Evolutionary conservation across 2,888 invertebrate genomes (phyloP).

Genomic region (Brenthis hecate): DNA sequence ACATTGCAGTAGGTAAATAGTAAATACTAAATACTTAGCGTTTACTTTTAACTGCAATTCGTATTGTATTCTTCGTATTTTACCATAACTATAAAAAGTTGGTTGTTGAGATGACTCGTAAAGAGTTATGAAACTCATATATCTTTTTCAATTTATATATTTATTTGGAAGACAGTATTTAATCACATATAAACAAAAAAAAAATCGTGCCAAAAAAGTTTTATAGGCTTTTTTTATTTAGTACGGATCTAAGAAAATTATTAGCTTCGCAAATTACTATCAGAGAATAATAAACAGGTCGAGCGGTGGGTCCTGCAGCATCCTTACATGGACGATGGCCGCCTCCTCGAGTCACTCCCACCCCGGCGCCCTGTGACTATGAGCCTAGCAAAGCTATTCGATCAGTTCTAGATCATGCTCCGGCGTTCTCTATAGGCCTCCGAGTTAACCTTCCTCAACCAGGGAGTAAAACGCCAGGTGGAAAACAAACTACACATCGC

Average conservation of each 20-base stretch:
- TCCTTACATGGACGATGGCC: slow-evolving; percentile 91
- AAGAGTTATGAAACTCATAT: too few relatives aligned
- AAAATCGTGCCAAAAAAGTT: too few relatives aligned
- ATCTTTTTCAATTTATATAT: too few relatives aligned
- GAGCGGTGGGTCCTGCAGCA: slow-evolving; percentile 88
- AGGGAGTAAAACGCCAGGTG: slow-evolving; percentile 81
- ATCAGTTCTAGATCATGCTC: slow-evolving; percentile 78
- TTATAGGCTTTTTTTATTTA: too few relatives aligned
- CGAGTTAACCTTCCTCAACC: slow-evolving; percentile 76
- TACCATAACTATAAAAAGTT: too few relatives aligned
- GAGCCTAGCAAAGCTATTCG: slow-evolving; percentile 87
- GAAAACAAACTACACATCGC: slow-evolving; percentile 24
- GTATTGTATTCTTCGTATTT: too few relatives aligned
- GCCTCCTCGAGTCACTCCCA: slow-evolving; percentile 84
- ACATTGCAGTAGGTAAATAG: too few relatives aligned
- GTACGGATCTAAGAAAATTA: background rate
- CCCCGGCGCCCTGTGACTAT: slow-evolving; percentile 96
- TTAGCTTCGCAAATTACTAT: background rate
- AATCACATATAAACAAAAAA: too few relatives aligned
- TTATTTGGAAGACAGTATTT: too few relatives aligned
- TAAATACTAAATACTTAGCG: too few relatives aligned
- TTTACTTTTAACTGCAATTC: too few relatives aligned
- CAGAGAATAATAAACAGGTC: slow-evolving; percentile 59
- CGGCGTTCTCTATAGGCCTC: slow-evolving; percentile 84
- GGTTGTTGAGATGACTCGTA: too few relatives aligned